Percentiles rank a stretch among this genome's conserved stretches.
phyloP scores from a whole-genome alignment of 2,888 invertebrate genomes.

The Adelphocoris suturalis region DNA sequence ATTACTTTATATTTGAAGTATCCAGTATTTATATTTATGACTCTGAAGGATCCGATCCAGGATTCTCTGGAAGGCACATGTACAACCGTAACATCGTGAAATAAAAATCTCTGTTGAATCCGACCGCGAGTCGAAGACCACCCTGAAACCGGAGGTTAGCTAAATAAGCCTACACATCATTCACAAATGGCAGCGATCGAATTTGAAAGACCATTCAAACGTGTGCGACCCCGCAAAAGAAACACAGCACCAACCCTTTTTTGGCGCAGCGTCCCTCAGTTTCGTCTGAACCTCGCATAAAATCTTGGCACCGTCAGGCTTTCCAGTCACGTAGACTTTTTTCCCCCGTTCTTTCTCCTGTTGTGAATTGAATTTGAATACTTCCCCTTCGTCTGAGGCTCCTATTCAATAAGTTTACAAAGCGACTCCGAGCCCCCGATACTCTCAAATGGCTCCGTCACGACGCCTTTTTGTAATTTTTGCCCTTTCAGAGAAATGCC shows the following conservation, averaged over 20 bases:
- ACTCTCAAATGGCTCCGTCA: too few relatives aligned
- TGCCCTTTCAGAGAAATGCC: too few relatives aligned
- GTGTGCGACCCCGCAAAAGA: neutral
- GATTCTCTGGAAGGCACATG: too few relatives aligned
- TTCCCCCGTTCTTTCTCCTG: neutral
- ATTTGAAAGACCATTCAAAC: neutral
- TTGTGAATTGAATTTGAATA: conserved; percentile 1
- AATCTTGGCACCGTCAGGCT: neutral
- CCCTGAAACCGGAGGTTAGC: neutral
- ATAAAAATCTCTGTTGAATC: too few relatives aligned
- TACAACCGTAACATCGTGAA: too few relatives aligned
- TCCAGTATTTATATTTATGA: too few relatives aligned
- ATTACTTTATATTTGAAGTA: too few relatives aligned
- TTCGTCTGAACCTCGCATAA: neutral
- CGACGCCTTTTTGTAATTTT: too few relatives aligned
- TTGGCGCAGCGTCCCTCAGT: neutral
- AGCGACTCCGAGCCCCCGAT: too few relatives aligned
- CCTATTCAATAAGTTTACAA: too few relatives aligned
- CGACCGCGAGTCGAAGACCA: neutral
- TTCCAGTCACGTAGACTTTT: neutral
- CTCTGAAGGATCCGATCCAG: too few relatives aligned
- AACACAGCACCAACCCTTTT: neutral
- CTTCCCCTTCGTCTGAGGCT: neutral
- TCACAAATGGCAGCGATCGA: neutral
- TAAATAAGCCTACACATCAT: neutral